Base-by-base conservation (phyloP, 2,797 vertebrate genomes). In the Odontamblyopus lacepedii region DNA sequence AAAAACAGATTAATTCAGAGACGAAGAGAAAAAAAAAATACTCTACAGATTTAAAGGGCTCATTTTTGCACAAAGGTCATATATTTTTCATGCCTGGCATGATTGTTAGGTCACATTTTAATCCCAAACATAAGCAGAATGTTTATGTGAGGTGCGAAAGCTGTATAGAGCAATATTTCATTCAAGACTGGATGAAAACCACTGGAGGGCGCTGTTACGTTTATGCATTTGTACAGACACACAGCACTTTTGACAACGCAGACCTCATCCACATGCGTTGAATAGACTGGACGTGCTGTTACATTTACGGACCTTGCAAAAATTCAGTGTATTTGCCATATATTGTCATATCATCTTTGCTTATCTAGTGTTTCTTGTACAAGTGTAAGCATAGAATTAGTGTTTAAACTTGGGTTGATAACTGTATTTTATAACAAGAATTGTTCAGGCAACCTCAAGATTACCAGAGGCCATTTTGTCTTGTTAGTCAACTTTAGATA, bases 41-140 rank as follows among this genome's bases (percentile, higher is more conserved):
- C 62, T 76, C 72, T 84, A 80, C 74, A 82, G 16, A 80, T 81
- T 76, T 71, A 85, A 93, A 95, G 93, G 93, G 94, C 93, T 94
- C 86, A 88, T 84, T 87, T 80, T 85, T 88, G 90, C 90, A 90
- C 86, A 92, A 89, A 90, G 83, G 76, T 77, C 64, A 71, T 81
- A 75, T 81, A 75, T 84, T 86, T 87, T 66, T 73, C 6, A 26
- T 76, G 79, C 72, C 76, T 71, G 74, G 78, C 67, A 3, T 64
- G 67, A 78, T 26, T 35, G 66, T 77, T 9, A 32, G 85, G 81
- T 67, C 19, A 71, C 78, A 57, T 68, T 75, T 77, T 67, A 69
- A 83, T 78, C 73, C 74, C 6, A 60, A 87, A 82, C 78, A 78
- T 88, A 81, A 69, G 68, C 70, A 53, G 77, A 84, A 82, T 71